Conservation (phyloP, 1,140 invertebrate species). For the Cyphomyrmex costatus region DNA sequence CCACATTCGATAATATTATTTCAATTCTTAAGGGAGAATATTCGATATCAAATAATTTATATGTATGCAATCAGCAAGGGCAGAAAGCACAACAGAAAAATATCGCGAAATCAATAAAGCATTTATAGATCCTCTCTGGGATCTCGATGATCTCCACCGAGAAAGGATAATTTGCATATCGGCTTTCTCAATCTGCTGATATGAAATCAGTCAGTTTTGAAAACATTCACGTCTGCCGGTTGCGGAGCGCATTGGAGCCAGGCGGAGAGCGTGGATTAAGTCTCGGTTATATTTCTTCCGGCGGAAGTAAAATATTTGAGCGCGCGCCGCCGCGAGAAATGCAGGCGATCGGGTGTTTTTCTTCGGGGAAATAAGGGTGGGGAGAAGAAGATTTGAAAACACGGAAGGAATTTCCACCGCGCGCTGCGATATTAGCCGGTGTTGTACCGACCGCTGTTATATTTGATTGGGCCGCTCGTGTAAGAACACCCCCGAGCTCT, state of each 20-base stretch:
- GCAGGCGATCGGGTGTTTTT: slow-evolving; percentile 69
- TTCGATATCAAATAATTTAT: not conserved
- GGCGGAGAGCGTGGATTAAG: slow-evolving; percentile 47
- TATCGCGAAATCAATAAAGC: slow-evolving; percentile 22
- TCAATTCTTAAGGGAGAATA: not conserved
- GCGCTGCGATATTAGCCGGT: slow-evolving; percentile 71
- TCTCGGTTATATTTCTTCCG: slow-evolving; percentile 65
- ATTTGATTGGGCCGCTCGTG: slow-evolving; percentile 82
- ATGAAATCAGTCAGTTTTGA: slow-evolving; percentile 54
- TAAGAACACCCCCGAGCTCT: slow-evolving; percentile 78
- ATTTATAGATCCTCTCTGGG: not conserved
- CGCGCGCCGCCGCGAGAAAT: slow-evolving; percentile 54
- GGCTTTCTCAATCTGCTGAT: slow-evolving; percentile 45
- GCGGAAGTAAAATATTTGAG: slow-evolving; percentile 73
- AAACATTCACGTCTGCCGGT: slow-evolving; percentile 48
- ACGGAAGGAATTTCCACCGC: slow-evolving; percentile 67
- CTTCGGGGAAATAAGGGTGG: slow-evolving; percentile 57
- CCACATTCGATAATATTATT: not conserved
- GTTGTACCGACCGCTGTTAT: slow-evolving; percentile 76
- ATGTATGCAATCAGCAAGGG: not conserved
- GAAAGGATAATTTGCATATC: slow-evolving; percentile 53
- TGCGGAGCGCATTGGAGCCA: slow-evolving; percentile 22
- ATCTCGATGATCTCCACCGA: not conserved
- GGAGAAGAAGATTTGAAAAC: slow-evolving; percentile 72
- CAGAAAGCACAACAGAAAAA: slow-evolving; percentile 5